Evolutionary conservation across 1,140 invertebrate species (phyloP), one percentile per base, ranked within the genome.

Genomic region (Anagrus nilaparvatae): DNA sequence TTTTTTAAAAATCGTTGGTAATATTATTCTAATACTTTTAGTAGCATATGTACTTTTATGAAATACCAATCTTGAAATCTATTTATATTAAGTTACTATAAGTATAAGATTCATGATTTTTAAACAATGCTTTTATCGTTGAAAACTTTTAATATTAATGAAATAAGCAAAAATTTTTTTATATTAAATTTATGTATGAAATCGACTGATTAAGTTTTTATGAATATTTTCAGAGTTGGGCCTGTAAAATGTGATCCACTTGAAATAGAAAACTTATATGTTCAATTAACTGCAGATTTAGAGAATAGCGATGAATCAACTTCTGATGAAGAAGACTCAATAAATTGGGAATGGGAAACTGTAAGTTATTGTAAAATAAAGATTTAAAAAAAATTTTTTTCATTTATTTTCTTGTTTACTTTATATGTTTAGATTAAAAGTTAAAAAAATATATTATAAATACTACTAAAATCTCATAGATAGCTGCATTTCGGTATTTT

Each of bases 291-390:
- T 33, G 58, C 64, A 34, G 71, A 75, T 59, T 63, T 81, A 32
- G 76, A 76, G 50, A 72, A 70, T 34, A 74, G 70, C 21, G 77
- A 78, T 17, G 76, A 79, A 59, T 77, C 76, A 14, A 75, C 77
- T 58, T 79, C 78, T 3, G 64, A 67, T 19, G 78, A 80, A 52
- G 77, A 79, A 50, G 75, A 77, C 50, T 67, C 69, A 17, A 61
- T 78, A 46, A 76, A 75, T 35, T 67, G 68, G 53, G 78, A 79
- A 55, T 82, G 79, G 79, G 79, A 82, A 62, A 72, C 77, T 44
- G 78, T 81, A 64, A 66, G 68, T 61, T 32, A 42, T 36, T 42
- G 16, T 39, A n/a, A n/a, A n/a, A n/a, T n/a, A n/a, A n/a, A n/a
- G n/a, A n/a, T 28, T 36, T 41, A 10, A 28, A 12, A 5, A 16